Evolutionary conservation across 2,888 invertebrate genomes (phyloP), one percentile per base, ranked within the genome.

Genomic region (Dendrolimus houi): DNA sequence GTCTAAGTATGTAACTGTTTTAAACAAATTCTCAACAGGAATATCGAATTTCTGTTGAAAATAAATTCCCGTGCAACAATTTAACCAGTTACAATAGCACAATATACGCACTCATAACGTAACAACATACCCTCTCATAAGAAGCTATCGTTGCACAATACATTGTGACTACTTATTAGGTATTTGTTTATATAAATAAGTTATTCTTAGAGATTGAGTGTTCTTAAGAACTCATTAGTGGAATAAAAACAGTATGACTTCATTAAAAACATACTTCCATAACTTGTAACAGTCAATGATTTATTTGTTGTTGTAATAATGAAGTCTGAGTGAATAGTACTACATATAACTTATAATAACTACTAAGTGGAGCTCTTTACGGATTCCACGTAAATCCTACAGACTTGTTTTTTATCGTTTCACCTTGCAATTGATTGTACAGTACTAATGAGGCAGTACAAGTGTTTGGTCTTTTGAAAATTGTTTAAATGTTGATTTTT

Each of bases 31-130:
- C 47, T 47, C 12, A 47, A 10, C 47, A 29, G 29, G 29, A 29
- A 53, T 61, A 55, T 55, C 10, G 29, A 17, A 52, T 55, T 47
- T 17, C 42, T 12, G 57, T 52, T 17, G 40, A 9, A 13, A 52
- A 41, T 52, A 55, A 41, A 58, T 54, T 54, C 56, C 47, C 9
- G 9, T 47, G 47, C 47, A 47, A 47, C 47, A 47, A 47, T 47
- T 47, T 47, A 47, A 47, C 9, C 9, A 10, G 9, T 12, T 9
- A 29, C 47, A 47, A 8, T 29, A 29, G 6, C 29, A 29, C 47
- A 0, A 47, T 47, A 47, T 47, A 47, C 47, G 9, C 47, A 8
- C 47, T 47, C 47, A 47, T 47, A 29, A 29, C 6, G 29, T 6
- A 29, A 29, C 29, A 29, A 29, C 8, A 47, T 47, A 12, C 47